phyloP scores from a whole-genome alignment of 2,888 invertebrate species.

The Didymodactylos carnosus region DNA sequence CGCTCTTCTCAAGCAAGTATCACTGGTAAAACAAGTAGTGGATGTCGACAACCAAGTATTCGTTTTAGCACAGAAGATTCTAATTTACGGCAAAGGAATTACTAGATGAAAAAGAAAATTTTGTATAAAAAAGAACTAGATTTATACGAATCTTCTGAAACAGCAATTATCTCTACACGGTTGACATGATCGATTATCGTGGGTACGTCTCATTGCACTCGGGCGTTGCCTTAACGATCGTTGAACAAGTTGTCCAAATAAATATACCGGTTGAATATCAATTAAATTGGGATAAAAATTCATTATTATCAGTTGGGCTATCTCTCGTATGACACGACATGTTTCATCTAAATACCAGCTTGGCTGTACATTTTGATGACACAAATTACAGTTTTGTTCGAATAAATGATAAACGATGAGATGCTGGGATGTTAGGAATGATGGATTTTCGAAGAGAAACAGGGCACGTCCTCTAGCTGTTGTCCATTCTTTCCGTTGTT shows the following conservation, averaged over 20 bases:
- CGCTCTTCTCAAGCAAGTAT: too few relatives aligned
- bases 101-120: too few relatives aligned
- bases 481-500: not conserved
- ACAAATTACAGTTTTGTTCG: not conserved
- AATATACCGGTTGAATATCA: not conserved
- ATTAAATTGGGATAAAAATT: not conserved
- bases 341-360: not conserved
- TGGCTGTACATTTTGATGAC: not conserved
- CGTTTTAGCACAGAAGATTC: too few relatives aligned
- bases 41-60: too few relatives aligned
- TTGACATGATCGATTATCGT: not conserved
- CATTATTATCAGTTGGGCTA: not conserved
- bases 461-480: not conserved
- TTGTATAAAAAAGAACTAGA: too few relatives aligned
- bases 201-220: not conserved
- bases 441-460: not conserved
- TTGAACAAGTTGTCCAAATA: not conserved
- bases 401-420: not conserved
- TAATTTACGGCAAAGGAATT: too few relatives aligned
- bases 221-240: not conserved
- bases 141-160: too few relatives aligned
- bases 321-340: not conserved
- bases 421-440: not conserved
- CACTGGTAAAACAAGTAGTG: too few relatives aligned
- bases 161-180: not conserved